Evolutionary conservation across 2,888 invertebrate species (phyloP).

Genomic region (Sericinus montela): DNA sequence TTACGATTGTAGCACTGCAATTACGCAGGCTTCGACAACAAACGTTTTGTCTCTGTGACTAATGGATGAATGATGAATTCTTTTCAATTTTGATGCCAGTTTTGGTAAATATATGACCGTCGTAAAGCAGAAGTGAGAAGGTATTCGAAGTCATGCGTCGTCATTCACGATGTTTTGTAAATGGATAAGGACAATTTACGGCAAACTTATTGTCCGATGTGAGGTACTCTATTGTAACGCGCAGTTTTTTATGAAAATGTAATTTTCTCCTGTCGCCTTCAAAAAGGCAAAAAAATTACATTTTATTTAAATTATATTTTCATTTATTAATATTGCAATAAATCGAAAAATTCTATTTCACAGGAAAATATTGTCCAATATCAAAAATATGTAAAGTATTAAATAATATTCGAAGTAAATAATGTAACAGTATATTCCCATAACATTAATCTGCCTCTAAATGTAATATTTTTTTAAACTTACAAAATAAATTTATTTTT

Average conservation of each 20-base stretch:
- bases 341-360: too few species aligned
- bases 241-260: constrained; percentile 36
- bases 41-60: constrained; percentile 74
- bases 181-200: constrained; percentile 53
- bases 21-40: constrained; percentile 71
- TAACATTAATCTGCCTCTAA: too few species aligned
- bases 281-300: too few species aligned
- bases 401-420: too few species aligned
- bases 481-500: too few species aligned
- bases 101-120: constrained; percentile 68
- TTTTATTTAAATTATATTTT: too few species aligned
- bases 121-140: constrained; percentile 67
- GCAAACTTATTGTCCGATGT: constrained; percentile 56
- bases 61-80: constrained; percentile 77
- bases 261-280: too few species aligned
- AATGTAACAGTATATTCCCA: too few species aligned
- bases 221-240: constrained; percentile 40
- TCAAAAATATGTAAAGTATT: too few species aligned
- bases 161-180: constrained; percentile 64
- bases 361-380: too few species aligned
- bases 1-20: constrained; percentile 72
- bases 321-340: too few species aligned
- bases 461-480: too few species aligned
- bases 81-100: constrained; percentile 70
- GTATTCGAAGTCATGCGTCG: constrained; percentile 62